Base-by-base conservation (phyloP, 2,113 vertebrate species). In the Triplophysa rosa region DNA sequence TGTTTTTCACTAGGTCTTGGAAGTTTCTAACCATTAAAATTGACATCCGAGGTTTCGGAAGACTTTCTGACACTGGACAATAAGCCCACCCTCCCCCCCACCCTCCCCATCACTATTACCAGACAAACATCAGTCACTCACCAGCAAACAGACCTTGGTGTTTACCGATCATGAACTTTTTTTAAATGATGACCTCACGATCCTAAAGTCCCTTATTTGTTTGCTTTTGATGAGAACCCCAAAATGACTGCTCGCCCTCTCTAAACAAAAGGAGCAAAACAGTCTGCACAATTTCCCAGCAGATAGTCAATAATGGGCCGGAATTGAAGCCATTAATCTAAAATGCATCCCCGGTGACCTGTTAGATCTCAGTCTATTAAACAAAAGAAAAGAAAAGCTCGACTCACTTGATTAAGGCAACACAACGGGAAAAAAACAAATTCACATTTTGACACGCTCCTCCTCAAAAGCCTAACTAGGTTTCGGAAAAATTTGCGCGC, bases 291-390 rank as follows among this genome's bases (percentile, higher is more conserved):
- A 74, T 74, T 61, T 74, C 71, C 71, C 71, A 77, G 63, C 79
- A 73, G 33, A 47, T 79, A 58, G 62, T 82, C 63, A 64, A 69
- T 82, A 75, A 73, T 69, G 69, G 67, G 52, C 56, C 19, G 17
- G 67, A 84, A 81, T 82, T 78, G 72, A 81, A 67, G 33, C 76
- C 76, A 82, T 79, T 84, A 68, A 84, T 76, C 63, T 79, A 72
- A 80, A 81, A 33, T 47, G 68, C 37, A 72, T 67, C 64, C 62
- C 64, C 45, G 37, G 37, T 68, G 67, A 70, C 65, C 26, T 59
- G 66, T 52, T 54, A 24, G 47, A 77, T 71, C 73, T 61, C 73
- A 75, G 58, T 29, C 37, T 40, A 58, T 72, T 78, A 59, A 78
- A 67, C 62, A 61, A 45, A 79, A 45, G 33, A 54, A n/a, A 67